Evolutionary conservation across 2,797 vertebrate species (phyloP).

Genomic region (Choloepus didactylus): DNA sequence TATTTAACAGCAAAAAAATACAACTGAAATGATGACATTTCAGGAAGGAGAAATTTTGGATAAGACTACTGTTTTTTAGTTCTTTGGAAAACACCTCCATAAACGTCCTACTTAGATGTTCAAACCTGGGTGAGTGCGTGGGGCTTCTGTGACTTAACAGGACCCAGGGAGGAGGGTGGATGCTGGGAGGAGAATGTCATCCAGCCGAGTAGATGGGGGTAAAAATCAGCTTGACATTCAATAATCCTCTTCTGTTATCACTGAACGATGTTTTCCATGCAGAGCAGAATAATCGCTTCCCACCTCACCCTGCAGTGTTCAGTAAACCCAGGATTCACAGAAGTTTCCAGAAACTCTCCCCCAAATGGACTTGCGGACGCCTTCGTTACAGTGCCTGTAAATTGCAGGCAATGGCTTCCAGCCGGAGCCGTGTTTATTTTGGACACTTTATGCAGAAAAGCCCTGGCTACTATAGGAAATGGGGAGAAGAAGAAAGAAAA

Average conservation of each 20-base stretch:
- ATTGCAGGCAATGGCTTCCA: slow-evolving; percentile 59
- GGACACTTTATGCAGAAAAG: slow-evolving; percentile 72
- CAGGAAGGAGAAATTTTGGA: slow-evolving; percentile 19
- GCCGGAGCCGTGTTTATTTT: slow-evolving; percentile 72
- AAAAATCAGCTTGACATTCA: background rate
- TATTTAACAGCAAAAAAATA: slow-evolving; percentile 39
- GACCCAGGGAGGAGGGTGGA: background rate
- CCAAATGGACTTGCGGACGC: background rate
- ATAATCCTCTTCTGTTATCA: background rate
- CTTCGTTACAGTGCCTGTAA: background rate
- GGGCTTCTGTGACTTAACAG: background rate
- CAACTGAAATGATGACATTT: slow-evolving; percentile 18
- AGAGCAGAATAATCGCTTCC: background rate
- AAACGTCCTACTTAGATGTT: background rate
- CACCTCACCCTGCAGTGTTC: background rate
- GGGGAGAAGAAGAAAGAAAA: slow-evolving; percentile 74
- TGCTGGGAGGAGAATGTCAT: fast-evolving
- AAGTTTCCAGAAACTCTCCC: slow-evolving; percentile 10
- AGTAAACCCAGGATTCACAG: slow-evolving; percentile 12
- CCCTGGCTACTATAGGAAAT: slow-evolving; percentile 53
- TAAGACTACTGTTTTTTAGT: background rate
- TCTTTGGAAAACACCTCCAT: background rate
- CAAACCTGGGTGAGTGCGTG: background rate
- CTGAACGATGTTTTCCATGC: background rate
- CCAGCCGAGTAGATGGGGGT: slow-evolving; percentile 8